These are phyloP conservation scores for Pegoplata infirma DNA, from an alignment of 2,888 invertebrate genomes.

Conservation along the genomic window DNA sequence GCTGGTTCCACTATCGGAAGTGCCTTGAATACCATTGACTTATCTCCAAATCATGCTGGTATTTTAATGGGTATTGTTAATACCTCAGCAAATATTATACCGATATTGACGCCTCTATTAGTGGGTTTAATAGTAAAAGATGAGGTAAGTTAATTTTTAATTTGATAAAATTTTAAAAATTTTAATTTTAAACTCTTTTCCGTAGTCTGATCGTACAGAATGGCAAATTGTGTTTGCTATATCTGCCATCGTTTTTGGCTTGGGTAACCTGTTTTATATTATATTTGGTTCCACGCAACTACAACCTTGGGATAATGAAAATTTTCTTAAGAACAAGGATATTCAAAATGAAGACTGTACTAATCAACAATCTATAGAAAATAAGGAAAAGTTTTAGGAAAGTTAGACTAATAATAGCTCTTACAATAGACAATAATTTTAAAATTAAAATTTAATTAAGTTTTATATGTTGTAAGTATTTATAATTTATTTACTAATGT, in stretches of 20 bases:
- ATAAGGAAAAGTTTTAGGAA: conserved; percentile 10
- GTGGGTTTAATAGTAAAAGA: conserved; percentile 81
- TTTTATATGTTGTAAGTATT: not conserved
- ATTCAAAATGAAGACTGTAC: conserved; percentile 23
- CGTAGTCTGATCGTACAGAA: conserved; percentile 75
- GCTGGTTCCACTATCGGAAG: conserved; percentile 81
- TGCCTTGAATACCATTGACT: conserved; percentile 83
- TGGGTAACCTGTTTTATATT: conserved; percentile 80
- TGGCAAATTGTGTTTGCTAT: conserved; percentile 81
- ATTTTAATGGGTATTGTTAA: conserved; percentile 85
- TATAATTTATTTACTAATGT: too few relatives aligned
- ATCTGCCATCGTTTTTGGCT: conserved; percentile 79
- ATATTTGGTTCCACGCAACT: conserved; percentile 79
- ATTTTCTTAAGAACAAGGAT: conserved; percentile 65
- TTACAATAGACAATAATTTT: too few relatives aligned
- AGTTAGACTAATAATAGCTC: too few relatives aligned
- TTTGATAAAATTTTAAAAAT: not conserved
- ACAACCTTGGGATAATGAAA: conserved; percentile 80
- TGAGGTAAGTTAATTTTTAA: conserved; percentile 77
- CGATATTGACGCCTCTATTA: conserved; percentile 82
- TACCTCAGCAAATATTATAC: conserved; percentile 81
- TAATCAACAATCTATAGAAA: not conserved
- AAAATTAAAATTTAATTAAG: not conserved
- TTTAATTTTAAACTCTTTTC: conserved; percentile 8
- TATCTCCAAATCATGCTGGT: conserved; percentile 85